Evolutionary conservation across 2,113 vertebrate species (phyloP).

Genomic region (Malaclemys terrapin): DNA sequence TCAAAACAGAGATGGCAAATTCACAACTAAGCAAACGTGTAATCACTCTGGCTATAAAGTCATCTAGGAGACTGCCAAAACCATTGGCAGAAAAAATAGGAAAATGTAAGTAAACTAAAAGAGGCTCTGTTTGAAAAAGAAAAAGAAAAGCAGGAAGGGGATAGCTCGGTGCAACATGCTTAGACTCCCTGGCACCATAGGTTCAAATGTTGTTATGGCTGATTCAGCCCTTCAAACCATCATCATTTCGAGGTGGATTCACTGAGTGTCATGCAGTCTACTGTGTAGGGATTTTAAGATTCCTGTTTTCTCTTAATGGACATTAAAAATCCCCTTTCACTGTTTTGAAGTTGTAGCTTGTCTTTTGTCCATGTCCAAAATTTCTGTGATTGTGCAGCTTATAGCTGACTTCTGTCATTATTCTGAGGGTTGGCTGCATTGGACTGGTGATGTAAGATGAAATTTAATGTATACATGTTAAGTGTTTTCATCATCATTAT

Average conservation of each 20-base stretch:
- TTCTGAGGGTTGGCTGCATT: neutral
- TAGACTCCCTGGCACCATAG: neutral
- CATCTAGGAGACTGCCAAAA: neutral
- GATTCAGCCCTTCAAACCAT: neutral
- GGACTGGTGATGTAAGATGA: neutral
- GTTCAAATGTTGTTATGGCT: neutral
- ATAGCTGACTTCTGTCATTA: neutral
- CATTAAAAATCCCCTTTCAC: rapidly evolving
- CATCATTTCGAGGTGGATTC: neutral
- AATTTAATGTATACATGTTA: neutral
- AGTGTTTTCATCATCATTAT: neutral
- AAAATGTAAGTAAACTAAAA: constrained; percentile 7
- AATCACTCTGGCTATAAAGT: neutral
- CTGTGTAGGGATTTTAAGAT: neutral
- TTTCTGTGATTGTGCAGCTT: neutral
- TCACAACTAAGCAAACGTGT: neutral
- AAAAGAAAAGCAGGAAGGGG: neutral
- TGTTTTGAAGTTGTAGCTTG: neutral
- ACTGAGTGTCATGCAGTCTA: neutral
- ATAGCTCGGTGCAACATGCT: neutral
- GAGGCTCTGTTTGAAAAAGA: neutral
- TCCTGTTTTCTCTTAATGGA: neutral
- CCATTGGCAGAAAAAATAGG: neutral
- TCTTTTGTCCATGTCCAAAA: neutral
- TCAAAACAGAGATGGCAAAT: constrained; percentile 10